Base-by-base conservation (phyloP, 2,797 vertebrate species). In the Poecile montanus region DNA sequence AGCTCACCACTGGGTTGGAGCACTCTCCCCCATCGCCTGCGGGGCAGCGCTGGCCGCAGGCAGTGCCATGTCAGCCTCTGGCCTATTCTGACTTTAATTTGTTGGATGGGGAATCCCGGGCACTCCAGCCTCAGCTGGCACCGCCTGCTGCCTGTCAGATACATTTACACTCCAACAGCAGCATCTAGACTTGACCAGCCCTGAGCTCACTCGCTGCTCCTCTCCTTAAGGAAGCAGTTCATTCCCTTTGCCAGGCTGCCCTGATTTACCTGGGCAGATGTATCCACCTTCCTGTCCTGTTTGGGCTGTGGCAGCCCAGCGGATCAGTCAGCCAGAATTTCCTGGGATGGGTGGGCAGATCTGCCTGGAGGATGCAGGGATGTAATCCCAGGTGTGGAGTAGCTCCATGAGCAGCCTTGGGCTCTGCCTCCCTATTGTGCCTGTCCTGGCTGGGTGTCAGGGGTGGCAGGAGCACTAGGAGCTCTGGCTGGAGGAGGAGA, bases 21-120 rank as follows among this genome's bases (percentile, higher is more conserved):
- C 1, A 0, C 12, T 32, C 3, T 0, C 15, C 54, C 36, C 12
- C 13, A 0, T 4, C 0, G 2, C 22, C 40, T 4, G 30, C 16
- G 0, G 19, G 16, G 44, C 84, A 67, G 81, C 0, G 5, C 61
- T 72, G 89, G 78, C 86, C 84, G 50, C 36, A 34, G 91, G 91
- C 68, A 32, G 14, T 34, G 75, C 30, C 13, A 1, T 13, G 32
- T 56, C 42, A 63, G 81, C 88, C 79, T 12, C 84, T 54, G 54
- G 63, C 56, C 65, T 50, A 2, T 11, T 12, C n/a, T 84, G 25
- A 27, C 74, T 74, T 67, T 17, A 54, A 85, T 78, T 42, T 60
- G 78, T 16, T 45, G 58, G 68, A 50, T 34, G 25, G 80, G 84
- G 89, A 47, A 17, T 79, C 40, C 68, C 11, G 10, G 65, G 50